These are phyloP conservation scores for Deilephila porcellus DNA, from an alignment of 2,888 invertebrate species.

Conservation along the genomic window DNA sequence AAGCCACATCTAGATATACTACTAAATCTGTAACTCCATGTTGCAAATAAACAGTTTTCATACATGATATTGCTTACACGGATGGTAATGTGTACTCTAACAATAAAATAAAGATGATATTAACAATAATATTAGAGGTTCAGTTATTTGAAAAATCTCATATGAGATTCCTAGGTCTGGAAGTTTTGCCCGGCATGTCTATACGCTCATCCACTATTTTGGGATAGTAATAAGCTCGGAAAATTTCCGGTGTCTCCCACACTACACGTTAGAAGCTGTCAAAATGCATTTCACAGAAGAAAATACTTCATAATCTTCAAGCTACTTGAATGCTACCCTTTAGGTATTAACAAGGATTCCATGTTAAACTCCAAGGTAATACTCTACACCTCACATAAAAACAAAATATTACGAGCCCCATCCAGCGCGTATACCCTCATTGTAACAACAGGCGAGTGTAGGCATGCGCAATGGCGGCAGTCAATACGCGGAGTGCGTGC, in stretches of 20 bases:
- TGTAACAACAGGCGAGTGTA: conserved; percentile 41
- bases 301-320: no score
- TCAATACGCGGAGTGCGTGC: conserved; percentile 67
- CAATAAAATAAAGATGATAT: not conserved
- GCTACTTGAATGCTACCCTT: no score
- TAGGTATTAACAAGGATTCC: no score
- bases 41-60: conserved; percentile 30
- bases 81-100: not conserved
- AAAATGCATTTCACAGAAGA: no score
- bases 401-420: not conserved
- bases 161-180: no score
- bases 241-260: no score
- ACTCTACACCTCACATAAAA: not conserved
- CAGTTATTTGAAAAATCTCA: no score
- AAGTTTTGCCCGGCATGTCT: no score
- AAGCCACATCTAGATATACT: not conserved
- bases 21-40: not conserved
- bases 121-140: no score
- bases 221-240: no score
- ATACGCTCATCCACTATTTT: no score
- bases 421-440: conserved; percentile 3
- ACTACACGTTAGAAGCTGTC: no score
- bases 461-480: conserved; percentile 74
- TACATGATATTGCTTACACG: conserved; percentile 9
- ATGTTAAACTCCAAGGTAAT: not conserved